Conservation (phyloP, 2,888 invertebrate species). For the Ennomos fuscantarius region DNA sequence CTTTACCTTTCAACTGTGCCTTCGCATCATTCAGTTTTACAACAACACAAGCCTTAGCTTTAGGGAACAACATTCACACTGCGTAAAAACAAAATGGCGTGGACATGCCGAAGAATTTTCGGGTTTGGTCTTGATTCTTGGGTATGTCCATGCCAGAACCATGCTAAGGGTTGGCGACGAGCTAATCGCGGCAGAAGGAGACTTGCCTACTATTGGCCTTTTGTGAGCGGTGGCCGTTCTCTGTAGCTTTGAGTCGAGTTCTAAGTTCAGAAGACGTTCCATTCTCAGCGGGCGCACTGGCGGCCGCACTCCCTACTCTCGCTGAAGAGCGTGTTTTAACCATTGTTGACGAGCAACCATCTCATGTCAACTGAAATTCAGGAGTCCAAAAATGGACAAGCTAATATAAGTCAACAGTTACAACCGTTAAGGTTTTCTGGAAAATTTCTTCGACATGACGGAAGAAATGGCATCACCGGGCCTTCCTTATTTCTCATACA, state of each 20-base stretch:
- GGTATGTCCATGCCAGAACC: conserved; percentile 39
- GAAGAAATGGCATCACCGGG: conserved; percentile 46
- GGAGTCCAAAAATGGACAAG: conserved; percentile 79
- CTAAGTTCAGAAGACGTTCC: conserved; percentile 77
- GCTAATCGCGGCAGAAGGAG: conserved; percentile 83
- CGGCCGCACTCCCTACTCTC: conserved; percentile 76
- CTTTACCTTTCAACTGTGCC: conserved; percentile 16
- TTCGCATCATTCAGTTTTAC: conserved; percentile 18
- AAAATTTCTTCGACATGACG: conserved; percentile 74
- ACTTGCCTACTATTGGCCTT: conserved; percentile 79
- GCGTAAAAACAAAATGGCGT: conserved; percentile 3
- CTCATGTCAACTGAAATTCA: conserved; percentile 85
- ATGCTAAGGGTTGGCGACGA: conserved; percentile 89
- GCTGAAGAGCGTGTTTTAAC: conserved; percentile 85
- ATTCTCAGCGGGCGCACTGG: conserved; percentile 75
- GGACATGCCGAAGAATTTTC: conserved; percentile 11
- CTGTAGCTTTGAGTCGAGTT: conserved; percentile 73
- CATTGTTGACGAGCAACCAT: conserved; percentile 83
- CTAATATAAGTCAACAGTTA: conserved; percentile 65
- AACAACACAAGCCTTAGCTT: not conserved
- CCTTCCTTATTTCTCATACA: conserved; percentile 82
- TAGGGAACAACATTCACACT: conserved; percentile 18
- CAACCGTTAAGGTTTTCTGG: conserved; percentile 68
- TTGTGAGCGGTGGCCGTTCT: conserved; percentile 76
- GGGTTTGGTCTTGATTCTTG: not conserved